Conservation (phyloP, 2,797 vertebrate genomes). For the Pangasius mekongensis region DNA sequence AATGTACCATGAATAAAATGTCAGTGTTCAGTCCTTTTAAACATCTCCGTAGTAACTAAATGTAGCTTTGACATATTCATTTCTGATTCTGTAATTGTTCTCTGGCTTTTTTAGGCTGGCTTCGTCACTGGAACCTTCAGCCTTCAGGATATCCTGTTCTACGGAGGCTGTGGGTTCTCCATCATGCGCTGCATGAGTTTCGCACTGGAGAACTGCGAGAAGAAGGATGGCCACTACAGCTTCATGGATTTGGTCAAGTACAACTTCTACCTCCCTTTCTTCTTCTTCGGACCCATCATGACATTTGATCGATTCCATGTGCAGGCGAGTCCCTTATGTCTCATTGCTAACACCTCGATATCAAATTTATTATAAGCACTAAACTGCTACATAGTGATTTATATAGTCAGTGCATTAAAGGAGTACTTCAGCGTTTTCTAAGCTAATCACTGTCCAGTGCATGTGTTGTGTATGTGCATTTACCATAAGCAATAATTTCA, state of each 20-base stretch:
- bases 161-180: slow-evolving; percentile 89
- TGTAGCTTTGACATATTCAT: neutral
- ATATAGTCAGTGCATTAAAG: neutral
- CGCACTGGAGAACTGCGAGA: slow-evolving; percentile 87
- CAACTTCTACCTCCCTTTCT: slow-evolving; percentile 99
- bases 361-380: neutral
- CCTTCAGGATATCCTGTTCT: slow-evolving; percentile 95
- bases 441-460: neutral
- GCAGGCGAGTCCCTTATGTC: slow-evolving; percentile 79
- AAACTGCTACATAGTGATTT: neutral
- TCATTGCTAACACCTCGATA: neutral
- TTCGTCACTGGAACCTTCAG: slow-evolving; percentile 88
- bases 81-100: neutral
- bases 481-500: neutral
- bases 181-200: slow-evolving; percentile 97
- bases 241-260: slow-evolving; percentile 91
- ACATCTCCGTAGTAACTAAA: neutral
- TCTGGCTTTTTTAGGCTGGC: slow-evolving; percentile 70
- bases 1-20: neutral
- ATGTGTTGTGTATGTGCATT: neutral
- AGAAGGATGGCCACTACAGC: slow-evolving; percentile 84
- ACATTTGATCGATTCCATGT: slow-evolving; percentile 89
- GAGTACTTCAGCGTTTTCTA: neutral
- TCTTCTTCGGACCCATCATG: slow-evolving; percentile 98
- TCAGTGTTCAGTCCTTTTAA: neutral